These are phyloP conservation scores for Galerucella calmariensis DNA, from an alignment of 2,888 invertebrate species.

Conservation along the genomic window DNA sequence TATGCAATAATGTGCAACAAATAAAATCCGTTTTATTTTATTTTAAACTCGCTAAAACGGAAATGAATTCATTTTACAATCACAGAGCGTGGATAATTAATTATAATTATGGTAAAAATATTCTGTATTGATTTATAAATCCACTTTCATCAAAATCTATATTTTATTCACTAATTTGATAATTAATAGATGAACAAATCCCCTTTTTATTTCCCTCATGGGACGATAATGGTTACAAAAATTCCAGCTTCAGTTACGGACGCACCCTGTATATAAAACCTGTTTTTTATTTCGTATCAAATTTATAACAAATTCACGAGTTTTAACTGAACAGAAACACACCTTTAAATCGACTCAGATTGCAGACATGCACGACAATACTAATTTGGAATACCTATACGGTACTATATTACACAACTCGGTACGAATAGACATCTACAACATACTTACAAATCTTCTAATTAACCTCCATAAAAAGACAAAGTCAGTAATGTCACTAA, in stretches of 20 bases:
- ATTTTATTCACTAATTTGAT: no score
- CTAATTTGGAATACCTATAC: not conserved
- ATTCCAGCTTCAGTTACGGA: not conserved
- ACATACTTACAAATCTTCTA: constrained; percentile 8
- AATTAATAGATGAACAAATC: no score
- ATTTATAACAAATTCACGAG: constrained; percentile 4
- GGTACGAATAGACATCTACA: not conserved
- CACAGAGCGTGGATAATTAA: not conserved
- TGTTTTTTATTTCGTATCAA: not conserved
- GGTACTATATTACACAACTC: constrained; percentile 7
- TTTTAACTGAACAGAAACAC: not conserved
- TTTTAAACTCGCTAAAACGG: constrained; percentile 9
- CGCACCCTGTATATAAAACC: not conserved
- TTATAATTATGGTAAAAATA: no score
- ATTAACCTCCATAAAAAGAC: constrained; percentile 18
- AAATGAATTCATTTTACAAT: constrained; percentile 6
- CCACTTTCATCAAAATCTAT: no score
- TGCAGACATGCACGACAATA: not conserved
- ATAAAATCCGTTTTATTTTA: constrained; percentile 7
- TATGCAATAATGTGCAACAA: constrained; percentile 9
- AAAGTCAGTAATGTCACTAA: not conserved
- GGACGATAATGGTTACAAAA: no score
- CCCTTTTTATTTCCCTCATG: no score
- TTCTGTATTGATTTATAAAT: no score
- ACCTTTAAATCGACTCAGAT: not conserved